Evolutionary conservation across 2,113 vertebrate genomes (phyloP).

Genomic region (Forbesichthys papilliferus): DNA sequence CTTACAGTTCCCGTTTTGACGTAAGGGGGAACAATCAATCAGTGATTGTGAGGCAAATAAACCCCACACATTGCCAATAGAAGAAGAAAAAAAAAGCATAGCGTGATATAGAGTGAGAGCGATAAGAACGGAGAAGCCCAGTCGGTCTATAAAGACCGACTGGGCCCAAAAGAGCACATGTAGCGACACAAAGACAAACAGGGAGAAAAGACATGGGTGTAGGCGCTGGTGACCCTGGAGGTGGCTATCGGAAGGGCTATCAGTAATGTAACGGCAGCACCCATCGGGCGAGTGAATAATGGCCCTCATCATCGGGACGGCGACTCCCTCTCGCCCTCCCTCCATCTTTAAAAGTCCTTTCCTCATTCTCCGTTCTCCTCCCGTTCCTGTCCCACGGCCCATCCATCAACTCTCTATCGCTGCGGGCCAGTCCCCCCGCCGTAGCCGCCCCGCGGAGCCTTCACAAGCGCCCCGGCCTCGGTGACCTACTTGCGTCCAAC

Average conservation of each 20-base stretch:
- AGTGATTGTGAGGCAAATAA: not conserved
- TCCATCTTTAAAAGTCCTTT: constrained; percentile 23
- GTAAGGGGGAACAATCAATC: constrained; percentile 15
- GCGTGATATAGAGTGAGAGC: not conserved
- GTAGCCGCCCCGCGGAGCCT: constrained; percentile 43
- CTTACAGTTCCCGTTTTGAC: constrained; percentile 11
- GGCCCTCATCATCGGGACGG: constrained; percentile 60
- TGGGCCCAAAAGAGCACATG: not conserved
- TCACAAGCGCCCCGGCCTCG: constrained; percentile 32
- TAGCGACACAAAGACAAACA: not conserved
- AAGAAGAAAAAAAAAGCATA: not conserved
- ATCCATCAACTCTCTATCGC: constrained; percentile 63
- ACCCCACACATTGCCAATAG: not conserved
- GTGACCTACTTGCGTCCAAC: constrained; percentile 73
- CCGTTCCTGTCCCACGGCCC: constrained; percentile 24
- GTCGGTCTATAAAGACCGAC: not conserved
- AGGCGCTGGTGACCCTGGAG: not conserved
- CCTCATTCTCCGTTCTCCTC: not conserved
- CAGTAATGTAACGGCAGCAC: constrained; percentile 25
- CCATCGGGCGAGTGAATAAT: constrained; percentile 61
- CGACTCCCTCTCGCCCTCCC: constrained; percentile 23
- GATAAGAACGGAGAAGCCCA: not conserved
- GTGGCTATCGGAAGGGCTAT: constrained; percentile 1
- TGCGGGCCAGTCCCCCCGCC: constrained; percentile 48
- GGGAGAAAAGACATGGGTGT: not conserved